Conservation (phyloP, 2,113 vertebrate genomes). For the Ramphastos sulfuratus region DNA sequence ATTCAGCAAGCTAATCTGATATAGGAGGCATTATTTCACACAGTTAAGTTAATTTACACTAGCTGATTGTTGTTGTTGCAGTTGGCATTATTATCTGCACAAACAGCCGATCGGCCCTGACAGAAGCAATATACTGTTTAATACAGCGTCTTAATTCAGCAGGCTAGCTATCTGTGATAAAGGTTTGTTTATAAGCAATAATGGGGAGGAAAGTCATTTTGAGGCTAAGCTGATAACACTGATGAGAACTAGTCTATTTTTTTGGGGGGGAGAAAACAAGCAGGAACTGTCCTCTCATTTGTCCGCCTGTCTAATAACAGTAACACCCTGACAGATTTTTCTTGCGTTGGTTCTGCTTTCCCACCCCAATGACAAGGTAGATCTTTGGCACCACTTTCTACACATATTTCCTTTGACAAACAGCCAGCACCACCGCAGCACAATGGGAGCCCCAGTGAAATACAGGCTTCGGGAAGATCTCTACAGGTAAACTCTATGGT, state of each 20-base stretch:
- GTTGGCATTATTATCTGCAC: conserved; percentile 84
- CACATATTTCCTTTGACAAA: background rate
- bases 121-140: conserved; percentile 83
- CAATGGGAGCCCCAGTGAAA: background rate
- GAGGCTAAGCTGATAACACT: conserved; percentile 80
- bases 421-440: background rate
- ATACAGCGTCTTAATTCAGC: conserved; percentile 82
- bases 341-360: background rate
- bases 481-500: background rate
- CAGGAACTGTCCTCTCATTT: conserved; percentile 33
- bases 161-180: conserved; percentile 78
- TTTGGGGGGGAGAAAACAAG: conserved; percentile 16
- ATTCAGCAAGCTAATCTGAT: conserved; percentile 85
- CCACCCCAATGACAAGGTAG: background rate
- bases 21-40: conserved; percentile 82
- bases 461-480: background rate
- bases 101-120: conserved; percentile 83
- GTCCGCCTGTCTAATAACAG: conserved; percentile 37
- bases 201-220: conserved; percentile 80
- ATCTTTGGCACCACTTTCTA: background rate
- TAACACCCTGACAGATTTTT: conserved; percentile 1
- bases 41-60: conserved; percentile 88
- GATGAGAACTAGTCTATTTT: conserved; percentile 70
- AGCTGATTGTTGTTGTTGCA: conserved; percentile 83
- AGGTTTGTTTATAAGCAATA: conserved; percentile 85